Percentiles rank a stretch among this genome's conserved stretches.
Evolutionary conservation across 1,140 invertebrate genomes (phyloP).

Genomic region (Drosophila sulfurigaster): DNA sequence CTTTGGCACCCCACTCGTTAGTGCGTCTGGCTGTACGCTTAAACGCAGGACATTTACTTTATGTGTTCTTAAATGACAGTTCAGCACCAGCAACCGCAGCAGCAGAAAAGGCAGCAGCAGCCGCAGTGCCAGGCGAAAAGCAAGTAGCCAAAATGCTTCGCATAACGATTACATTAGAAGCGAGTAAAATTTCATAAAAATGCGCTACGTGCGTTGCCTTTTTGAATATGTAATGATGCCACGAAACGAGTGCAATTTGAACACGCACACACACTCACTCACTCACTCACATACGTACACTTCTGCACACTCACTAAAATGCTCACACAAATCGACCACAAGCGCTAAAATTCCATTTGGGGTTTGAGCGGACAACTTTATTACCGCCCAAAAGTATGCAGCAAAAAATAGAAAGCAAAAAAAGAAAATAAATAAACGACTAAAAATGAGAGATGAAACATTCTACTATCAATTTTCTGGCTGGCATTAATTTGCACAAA

Average conservation of each 20-base stretch:
- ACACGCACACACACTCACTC: slow-evolving; percentile 52
- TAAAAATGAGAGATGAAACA: slow-evolving; percentile 53
- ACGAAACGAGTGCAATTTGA: slow-evolving; percentile 71
- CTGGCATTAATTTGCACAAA: slow-evolving; percentile 72
- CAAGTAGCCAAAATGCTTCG: slow-evolving; percentile 37
- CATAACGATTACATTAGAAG: slow-evolving; percentile 78
- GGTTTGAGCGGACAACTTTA: slow-evolving; percentile 71
- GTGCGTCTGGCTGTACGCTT: slow-evolving; percentile 54
- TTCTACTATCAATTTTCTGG: slow-evolving; percentile 73
- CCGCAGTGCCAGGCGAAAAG: slow-evolving; percentile 10
- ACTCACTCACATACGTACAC: slow-evolving; percentile 6
- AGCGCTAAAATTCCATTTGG: slow-evolving; percentile 78
- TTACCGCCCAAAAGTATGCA: slow-evolving; percentile 68
- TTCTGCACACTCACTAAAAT: slow-evolving; percentile 34
- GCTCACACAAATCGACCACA: slow-evolving; percentile 59
- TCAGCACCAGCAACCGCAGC: slow-evolving; percentile 24
- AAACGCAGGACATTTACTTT: slow-evolving; percentile 77
- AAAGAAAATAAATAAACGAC: not conserved
- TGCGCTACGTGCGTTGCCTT: slow-evolving; percentile 73
- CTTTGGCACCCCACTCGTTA: slow-evolving; percentile 44
- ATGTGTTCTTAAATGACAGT: slow-evolving; percentile 76
- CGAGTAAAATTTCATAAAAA: slow-evolving; percentile 80
- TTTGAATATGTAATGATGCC: slow-evolving; percentile 78
- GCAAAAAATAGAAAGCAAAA: slow-evolving; percentile 15
- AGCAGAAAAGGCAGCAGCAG: slow-evolving; percentile 9